Evolutionary conservation across 2,113 vertebrate genomes (phyloP).

Genomic region (Peromyscus maniculatus): DNA sequence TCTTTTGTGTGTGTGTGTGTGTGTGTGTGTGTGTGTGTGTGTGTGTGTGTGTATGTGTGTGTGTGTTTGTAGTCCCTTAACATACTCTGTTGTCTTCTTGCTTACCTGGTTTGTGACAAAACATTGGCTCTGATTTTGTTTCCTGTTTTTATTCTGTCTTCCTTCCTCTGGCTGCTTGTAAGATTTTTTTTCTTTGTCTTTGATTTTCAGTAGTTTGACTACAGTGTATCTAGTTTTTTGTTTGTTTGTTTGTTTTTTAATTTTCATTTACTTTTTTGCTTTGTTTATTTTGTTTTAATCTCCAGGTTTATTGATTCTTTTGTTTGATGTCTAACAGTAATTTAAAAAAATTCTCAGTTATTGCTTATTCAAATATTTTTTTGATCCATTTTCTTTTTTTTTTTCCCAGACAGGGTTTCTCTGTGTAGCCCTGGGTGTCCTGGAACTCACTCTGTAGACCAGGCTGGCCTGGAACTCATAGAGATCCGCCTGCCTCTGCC

Average conservation of each 20-base stretch:
- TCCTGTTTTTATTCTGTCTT: neutral
- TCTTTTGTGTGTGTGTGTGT: neutral
- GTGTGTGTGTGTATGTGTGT: neutral
- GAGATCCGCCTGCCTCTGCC: too few species aligned
- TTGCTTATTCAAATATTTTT: neutral
- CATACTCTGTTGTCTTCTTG: neutral
- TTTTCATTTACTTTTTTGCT: neutral
- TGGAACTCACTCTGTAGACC: too few species aligned
- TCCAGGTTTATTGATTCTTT: neutral
- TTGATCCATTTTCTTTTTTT: neutral
- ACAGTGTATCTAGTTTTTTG: neutral
- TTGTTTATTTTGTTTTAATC: neutral
- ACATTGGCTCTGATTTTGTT: neutral
- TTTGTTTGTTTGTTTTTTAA: neutral
- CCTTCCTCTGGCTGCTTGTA: neutral
- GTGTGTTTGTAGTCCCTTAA: neutral
- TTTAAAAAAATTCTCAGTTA: neutral
- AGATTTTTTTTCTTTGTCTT: neutral
- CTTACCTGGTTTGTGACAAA: neutral
- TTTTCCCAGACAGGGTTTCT: too few species aligned
- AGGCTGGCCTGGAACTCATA: too few species aligned
- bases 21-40: neutral
- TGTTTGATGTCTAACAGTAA: slow-evolving; percentile 34
- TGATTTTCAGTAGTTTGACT: neutral
- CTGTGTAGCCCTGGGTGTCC: too few species aligned